phyloP scores from a whole-genome alignment of 1,140 invertebrate species.

The Drosophila seguyi region DNA sequence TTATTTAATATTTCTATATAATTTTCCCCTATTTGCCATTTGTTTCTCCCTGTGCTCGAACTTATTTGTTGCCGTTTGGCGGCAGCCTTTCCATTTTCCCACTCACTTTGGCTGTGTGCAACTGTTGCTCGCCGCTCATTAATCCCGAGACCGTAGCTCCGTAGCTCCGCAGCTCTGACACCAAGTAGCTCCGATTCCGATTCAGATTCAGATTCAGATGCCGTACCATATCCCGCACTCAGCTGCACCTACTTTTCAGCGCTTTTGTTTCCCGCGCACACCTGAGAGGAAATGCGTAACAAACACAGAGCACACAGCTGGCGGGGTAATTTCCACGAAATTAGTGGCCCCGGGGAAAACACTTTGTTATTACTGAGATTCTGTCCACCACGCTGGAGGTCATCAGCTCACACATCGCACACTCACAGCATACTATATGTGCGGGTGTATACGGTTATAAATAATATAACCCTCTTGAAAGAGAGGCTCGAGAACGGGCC shows the following conservation, averaged over 20 bases:
- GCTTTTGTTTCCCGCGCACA: constrained; percentile 76
- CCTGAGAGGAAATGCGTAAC: constrained; percentile 81
- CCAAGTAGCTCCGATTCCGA: constrained; percentile 21
- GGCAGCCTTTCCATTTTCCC: constrained; percentile 80
- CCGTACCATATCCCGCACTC: constrained; percentile 44
- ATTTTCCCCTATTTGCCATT: too few species aligned
- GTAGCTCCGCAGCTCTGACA: constrained; percentile 45
- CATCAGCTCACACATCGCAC: constrained; percentile 31
- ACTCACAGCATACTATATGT: constrained; percentile 14
- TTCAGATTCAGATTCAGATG: constrained; percentile 53
- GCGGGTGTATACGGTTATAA: constrained; percentile 47
- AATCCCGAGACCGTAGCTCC: constrained; percentile 56
- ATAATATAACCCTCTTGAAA: constrained; percentile 11
- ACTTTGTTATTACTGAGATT: constrained; percentile 48
- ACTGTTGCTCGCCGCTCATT: constrained; percentile 72
- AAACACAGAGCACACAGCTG: constrained; percentile 30
- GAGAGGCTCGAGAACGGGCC: constrained; percentile 37
- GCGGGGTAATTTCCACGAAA: constrained; percentile 72
- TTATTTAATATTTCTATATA: too few species aligned
- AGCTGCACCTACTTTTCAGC: constrained; percentile 77
- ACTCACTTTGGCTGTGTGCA: constrained; percentile 75
- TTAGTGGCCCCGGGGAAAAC: constrained; percentile 51
- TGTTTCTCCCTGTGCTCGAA: constrained; percentile 48
- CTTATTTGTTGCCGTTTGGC: constrained; percentile 68
- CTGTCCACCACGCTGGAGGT: constrained; percentile 79